Evolutionary conservation across 1,140 invertebrate genomes (phyloP), one percentile per base, ranked within the genome.

Genomic region (Propsilocerus akamusi): DNA sequence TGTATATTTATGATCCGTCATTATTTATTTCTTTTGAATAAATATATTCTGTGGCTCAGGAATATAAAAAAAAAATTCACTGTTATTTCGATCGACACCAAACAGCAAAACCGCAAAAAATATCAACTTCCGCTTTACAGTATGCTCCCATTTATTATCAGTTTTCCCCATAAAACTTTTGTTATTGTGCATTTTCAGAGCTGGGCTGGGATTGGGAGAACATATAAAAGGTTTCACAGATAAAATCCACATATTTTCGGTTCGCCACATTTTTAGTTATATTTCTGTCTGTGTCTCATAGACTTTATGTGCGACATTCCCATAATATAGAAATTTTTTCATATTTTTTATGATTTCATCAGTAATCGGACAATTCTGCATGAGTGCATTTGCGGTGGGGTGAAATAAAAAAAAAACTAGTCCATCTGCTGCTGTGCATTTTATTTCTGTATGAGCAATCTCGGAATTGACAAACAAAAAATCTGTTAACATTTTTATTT

Each of bases 351-450:
- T 41, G 34, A 41, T 41, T 41, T 41, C 34, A 41, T 41, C 34
- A 41, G n/a, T 41, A 41, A 41, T 41, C 34, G 34, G 34, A 41
- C 34, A 41, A 41, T 41, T 41, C 34, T 41, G 22, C 34, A 41
- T 41, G 34, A 41, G 34, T 41, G 34, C 34, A 41, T 41, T 41
- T 30, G 10, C 34, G 14, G 22, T 14, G n/a, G 14, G 22, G 22
- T 41, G 22, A 17, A 17, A 20, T 5, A 20, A 17, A 41, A n/a
- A n/a, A n/a, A n/a, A n/a, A n/a, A n/a, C n/a, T n/a, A n/a, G n/a
- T n/a, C n/a, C n/a, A n/a, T n/a, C n/a, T n/a, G n/a, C n/a, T n/a
- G n/a, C n/a, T 30, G 10, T 30, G 28, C n/a, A n/a, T 30, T 30
- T 30, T 30, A 30, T 30, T 30, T 30, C 28, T 30, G 28, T n/a